Evolutionary conservation across 2,113 vertebrate species (phyloP), one percentile per base, ranked within the genome.

Genomic region (Pampusana beccarii): DNA sequence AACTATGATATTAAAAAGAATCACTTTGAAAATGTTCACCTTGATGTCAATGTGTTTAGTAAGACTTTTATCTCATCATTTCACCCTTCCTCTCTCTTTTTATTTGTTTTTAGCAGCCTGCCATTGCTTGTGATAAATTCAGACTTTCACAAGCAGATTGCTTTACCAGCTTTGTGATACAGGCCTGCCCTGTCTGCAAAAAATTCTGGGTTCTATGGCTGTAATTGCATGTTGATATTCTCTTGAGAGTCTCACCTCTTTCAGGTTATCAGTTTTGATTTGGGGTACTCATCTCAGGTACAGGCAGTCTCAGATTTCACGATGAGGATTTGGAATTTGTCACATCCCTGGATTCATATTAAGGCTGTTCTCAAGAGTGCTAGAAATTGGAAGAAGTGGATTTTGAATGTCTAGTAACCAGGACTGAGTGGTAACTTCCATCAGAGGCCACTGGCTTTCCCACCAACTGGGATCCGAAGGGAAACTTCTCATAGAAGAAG

Each of bases 1-100:
- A 95, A 91, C 96, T 95, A 97, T 97, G 95, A 93, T 96, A 95
- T 95, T 97, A 89, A 93, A 94, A 97, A 67, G 65, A 96, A 79
- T 69, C 3, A 5, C 91, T 96, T 94, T 73, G 82, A 86, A 75
- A 91, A 86, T 53, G 60, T 86, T 91, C 67, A 95, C 16, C 21
- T 71, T 78, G 78, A 78, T 95, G 60, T 97, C 93, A 81, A 36
- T 91, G 70, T 92, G 78, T 92, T 95, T 92, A 94, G 71, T 64
- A 88, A 95, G 79, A 80, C 56, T 80, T 97, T 97, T 97, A 96
- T 97, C 94, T 95, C 92, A 93, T 89, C 77, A 56, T 93, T 92
- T 96, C 93, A 93, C 33, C 17, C 93, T 95, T 97, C 95, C 92
- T 93, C 53, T 95, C 77, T 82, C 61, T 74, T 92, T 90, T 80